These are phyloP conservation scores for Xiphophorus maculatus DNA, from an alignment of 2,113 vertebrate genomes.

Conservation along the genomic window DNA sequence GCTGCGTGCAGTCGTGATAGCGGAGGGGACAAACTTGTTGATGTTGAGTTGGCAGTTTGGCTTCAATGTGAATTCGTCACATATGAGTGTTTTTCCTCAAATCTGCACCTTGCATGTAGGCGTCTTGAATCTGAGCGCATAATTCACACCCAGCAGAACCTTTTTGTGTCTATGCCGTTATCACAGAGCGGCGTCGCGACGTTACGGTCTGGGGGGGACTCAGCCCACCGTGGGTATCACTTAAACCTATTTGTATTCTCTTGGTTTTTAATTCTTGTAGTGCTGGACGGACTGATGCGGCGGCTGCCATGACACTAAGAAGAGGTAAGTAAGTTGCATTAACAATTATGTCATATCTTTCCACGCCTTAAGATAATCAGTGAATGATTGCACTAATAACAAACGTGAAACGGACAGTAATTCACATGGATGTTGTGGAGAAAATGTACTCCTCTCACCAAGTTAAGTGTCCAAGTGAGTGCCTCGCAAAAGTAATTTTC, in stretches of 20 bases:
- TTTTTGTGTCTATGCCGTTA: neutral
- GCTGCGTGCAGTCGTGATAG: constrained; percentile 5
- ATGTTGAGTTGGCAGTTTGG: constrained; percentile 84
- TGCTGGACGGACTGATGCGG: constrained; percentile 41
- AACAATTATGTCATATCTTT: neutral
- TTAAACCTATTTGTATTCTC: neutral
- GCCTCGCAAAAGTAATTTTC: no score
- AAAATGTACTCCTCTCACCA: neutral
- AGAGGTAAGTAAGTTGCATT: constrained; percentile 78
- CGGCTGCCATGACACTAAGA: constrained; percentile 82
- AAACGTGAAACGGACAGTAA: neutral
- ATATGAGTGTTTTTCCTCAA: constrained; percentile 32
- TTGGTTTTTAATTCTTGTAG: neutral
- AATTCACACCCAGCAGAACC: neutral
- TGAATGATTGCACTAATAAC: neutral
- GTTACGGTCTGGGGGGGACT: neutral
- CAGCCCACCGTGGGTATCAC: neutral
- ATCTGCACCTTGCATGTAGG: neutral
- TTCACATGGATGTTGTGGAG: neutral
- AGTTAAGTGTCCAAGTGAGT: neutral
- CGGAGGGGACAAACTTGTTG: constrained; percentile 53
- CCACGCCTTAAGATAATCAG: neutral
- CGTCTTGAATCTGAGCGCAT: neutral
- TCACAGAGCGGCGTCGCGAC: neutral
- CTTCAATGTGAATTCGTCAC: constrained; percentile 16